Conservation (phyloP, 2,797 vertebrate genomes). For the Ibycter americanus region DNA sequence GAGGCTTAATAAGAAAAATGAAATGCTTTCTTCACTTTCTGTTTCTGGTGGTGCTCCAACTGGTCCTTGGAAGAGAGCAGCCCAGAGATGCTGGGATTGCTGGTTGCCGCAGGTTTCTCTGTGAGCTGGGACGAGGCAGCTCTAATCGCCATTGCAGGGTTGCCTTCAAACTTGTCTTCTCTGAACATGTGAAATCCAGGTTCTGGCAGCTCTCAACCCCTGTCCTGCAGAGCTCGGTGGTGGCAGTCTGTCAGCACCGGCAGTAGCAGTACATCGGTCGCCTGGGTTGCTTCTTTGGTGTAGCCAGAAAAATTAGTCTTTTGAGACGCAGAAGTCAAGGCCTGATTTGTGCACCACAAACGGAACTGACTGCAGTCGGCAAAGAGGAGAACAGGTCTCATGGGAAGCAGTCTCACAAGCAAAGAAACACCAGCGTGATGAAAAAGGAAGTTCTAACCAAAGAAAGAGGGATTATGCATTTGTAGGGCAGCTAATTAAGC, state of each 20-base stretch:
- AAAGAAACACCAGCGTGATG: neutral
- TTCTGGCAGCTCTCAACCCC: neutral
- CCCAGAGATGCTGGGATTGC: neutral
- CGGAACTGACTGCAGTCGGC: neutral
- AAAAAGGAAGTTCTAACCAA: neutral
- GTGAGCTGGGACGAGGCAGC: neutral
- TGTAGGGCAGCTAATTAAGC: neutral
- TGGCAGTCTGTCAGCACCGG: neutral
- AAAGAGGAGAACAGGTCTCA: neutral
- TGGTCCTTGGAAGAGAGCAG: neutral
- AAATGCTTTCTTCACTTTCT: neutral
- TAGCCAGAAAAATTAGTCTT: too few relatives aligned
- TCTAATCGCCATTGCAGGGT: fast-evolving
- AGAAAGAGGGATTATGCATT: neutral
- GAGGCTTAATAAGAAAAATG: neutral
- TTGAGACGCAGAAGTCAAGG: neutral
- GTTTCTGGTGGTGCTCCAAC: neutral
- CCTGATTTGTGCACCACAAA: fast-evolving
- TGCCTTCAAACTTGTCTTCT: neutral
- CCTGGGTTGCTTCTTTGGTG: neutral
- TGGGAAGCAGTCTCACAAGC: neutral
- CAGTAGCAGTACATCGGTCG: neutral
- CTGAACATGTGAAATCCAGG: neutral
- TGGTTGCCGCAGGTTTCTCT: neutral
- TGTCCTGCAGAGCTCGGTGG: neutral